A percentile compares a stretch with the other conserved stretches of the same genome.
These are phyloP conservation scores for Pelodytes ibericus DNA, from an alignment of 2,797 vertebrate species.

Conservation along the genomic window DNA sequence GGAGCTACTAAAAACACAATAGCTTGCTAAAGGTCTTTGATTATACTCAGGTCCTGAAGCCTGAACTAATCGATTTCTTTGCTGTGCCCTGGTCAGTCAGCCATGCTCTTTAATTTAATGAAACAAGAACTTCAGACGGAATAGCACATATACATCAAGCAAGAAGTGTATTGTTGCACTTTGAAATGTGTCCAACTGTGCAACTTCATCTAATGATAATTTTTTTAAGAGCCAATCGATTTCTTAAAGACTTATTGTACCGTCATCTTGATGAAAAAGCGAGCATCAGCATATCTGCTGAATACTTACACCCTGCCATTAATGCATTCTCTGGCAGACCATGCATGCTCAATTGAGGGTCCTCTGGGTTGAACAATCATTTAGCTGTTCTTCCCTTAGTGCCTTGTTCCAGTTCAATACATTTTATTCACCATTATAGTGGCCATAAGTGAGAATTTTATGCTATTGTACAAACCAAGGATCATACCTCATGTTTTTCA, in stretches of 20 bases:
- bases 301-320: constrained; percentile 79
- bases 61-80: constrained; percentile 91
- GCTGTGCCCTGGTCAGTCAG: constrained; percentile 80
- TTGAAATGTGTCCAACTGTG: constrained; percentile 88
- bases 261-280: constrained; percentile 78
- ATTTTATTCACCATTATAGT: constrained; percentile 79
- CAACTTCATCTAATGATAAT: constrained; percentile 92
- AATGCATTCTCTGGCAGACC: constrained; percentile 84
- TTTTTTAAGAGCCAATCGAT: constrained; percentile 92
- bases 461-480: constrained; percentile 76
- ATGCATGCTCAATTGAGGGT: constrained; percentile 80
- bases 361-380: constrained; percentile 79
- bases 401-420: constrained; percentile 82
- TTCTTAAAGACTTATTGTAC: constrained; percentile 86
- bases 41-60: constrained; percentile 74
- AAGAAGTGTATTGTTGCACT: constrained; percentile 92
- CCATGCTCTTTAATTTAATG: constrained; percentile 95
- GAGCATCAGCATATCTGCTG: constrained; percentile 79
- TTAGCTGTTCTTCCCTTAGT: constrained; percentile 80
- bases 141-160: constrained; percentile 94
- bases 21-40: constrained; percentile 79
- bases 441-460: constrained; percentile 81
- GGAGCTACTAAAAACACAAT: constrained; percentile 70
- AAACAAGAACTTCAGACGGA: constrained; percentile 90
- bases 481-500: constrained; percentile 64